These are phyloP conservation scores for Tenebrio molitor DNA, from an alignment of 1,140 invertebrate genomes.

Conservation along the genomic window DNA sequence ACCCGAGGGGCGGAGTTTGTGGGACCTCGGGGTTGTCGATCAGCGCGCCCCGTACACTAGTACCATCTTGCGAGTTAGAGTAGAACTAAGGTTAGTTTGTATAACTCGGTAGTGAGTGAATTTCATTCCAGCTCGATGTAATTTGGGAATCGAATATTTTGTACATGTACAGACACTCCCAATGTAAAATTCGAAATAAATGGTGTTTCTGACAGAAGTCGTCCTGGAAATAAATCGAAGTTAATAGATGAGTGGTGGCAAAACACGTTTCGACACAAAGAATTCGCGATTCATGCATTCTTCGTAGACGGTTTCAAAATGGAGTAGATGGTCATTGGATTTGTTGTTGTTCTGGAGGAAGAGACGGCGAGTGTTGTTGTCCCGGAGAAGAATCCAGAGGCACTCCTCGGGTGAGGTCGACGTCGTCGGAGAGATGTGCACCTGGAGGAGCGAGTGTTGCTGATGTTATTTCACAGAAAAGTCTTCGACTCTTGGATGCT, in stretches of 20 bases:
- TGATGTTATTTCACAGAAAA: conserved; percentile 45
- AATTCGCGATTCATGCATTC: conserved; percentile 50
- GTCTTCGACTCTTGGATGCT: conserved; percentile 47
- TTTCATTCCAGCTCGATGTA: conserved; percentile 55
- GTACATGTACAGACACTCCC: conserved; percentile 52
- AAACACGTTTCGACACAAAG: conserved; percentile 51
- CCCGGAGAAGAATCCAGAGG: conserved; percentile 1
- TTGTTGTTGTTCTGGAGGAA: conserved; percentile 55
- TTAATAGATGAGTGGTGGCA: conserved; percentile 48
- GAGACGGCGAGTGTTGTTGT: conserved; percentile 35
- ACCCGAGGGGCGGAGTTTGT: conserved; percentile 44
- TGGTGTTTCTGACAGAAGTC: conserved; percentile 53
- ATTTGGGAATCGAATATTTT: conserved; percentile 54
- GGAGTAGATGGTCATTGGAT: conserved; percentile 57
- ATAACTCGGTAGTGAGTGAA: conserved; percentile 55
- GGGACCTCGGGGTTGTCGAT: conserved; percentile 36
- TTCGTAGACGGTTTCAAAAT: conserved; percentile 58
- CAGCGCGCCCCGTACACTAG: conserved; percentile 22
- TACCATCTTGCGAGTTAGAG: conserved; percentile 43
- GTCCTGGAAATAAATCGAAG: conserved; percentile 33
- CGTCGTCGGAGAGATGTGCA: not conserved
- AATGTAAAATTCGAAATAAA: conserved; percentile 45
- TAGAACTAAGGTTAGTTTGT: conserved; percentile 45
- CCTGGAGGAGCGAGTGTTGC: conserved; percentile 26
- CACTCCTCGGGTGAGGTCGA: not conserved